Conservation (phyloP, 2,113 vertebrate genomes). For the Hoplias malabaricus region DNA sequence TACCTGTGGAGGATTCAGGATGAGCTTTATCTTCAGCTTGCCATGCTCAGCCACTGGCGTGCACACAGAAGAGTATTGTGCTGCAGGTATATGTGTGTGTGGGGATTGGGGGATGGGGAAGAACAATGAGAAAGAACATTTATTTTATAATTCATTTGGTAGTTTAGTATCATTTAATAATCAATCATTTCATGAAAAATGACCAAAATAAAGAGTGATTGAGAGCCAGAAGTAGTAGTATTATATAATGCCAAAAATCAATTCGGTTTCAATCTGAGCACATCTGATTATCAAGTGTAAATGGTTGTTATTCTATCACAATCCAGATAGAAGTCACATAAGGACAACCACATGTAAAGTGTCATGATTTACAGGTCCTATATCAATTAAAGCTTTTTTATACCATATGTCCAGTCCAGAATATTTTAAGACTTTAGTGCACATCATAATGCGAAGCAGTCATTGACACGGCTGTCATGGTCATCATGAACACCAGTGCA, state of each 20-base stretch:
- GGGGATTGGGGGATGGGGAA: not conserved
- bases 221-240: no score
- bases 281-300: no score
- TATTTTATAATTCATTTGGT: not conserved
- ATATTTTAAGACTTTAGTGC: not conserved
- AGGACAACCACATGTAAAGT: no score
- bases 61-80: conserved; percentile 6
- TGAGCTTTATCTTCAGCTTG: conserved; percentile 53
- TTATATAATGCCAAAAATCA: no score
- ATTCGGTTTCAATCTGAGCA: no score
- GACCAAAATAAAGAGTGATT: no score
- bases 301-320: no score
- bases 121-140: not conserved
- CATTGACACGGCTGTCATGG: not conserved
- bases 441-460: not conserved
- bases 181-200: no score
- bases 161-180: no score
- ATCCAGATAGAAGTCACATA: no score
- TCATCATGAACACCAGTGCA: not conserved
- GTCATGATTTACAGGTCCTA: no score
- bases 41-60: conserved; percentile 15
- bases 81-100: not conserved
- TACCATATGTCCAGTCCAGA: not conserved
- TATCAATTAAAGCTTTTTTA: no score
- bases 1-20: conserved; percentile 55